Percentiles rank a stretch among this genome's conserved stretches.
Evolutionary conservation across 2,888 invertebrate genomes (phyloP).

Genomic region (Agrilus mali): DNA sequence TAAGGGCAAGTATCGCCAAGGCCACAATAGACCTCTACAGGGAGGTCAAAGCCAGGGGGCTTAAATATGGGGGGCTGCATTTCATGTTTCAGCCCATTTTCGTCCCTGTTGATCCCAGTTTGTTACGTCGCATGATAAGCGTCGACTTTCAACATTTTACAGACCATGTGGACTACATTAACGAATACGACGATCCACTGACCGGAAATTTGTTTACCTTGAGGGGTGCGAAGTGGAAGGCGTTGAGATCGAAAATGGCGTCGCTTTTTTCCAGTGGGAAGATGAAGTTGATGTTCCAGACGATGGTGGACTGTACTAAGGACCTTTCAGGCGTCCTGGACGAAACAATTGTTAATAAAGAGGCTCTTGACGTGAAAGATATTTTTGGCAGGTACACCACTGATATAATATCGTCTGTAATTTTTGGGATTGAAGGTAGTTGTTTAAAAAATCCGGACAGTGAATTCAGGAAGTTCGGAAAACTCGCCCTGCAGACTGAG

Average conservation of each 20-base stretch:
- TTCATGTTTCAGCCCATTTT: no score
- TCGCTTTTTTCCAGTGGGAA: conserved; percentile 52
- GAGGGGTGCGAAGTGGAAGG: conserved; percentile 44
- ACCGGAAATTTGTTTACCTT: conserved; percentile 41
- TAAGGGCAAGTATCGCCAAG: no score
- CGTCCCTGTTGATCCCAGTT: no score
- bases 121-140: no score
- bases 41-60: no score
- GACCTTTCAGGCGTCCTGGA: conserved; percentile 35
- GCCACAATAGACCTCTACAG: no score
- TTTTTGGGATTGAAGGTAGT: conserved; percentile 43
- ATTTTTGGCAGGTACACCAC: conserved; percentile 34
- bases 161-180: conserved; percentile 42
- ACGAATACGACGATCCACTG: conserved; percentile 42
- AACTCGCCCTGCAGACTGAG: conserved; percentile 12
- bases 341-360: conserved; percentile 7
- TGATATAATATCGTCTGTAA: conserved; percentile 41
- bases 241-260: conserved; percentile 42
- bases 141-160: conserved; percentile 44
- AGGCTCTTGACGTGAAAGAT: conserved; percentile 32
- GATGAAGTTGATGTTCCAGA: conserved; percentile 46
- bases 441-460: conserved; percentile 37
- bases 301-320: conserved; percentile 41
- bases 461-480: conserved; percentile 27
- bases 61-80: no score